Evolutionary conservation across 2,888 invertebrate genomes (phyloP).

Genomic region (Lasius fuliginosus): DNA sequence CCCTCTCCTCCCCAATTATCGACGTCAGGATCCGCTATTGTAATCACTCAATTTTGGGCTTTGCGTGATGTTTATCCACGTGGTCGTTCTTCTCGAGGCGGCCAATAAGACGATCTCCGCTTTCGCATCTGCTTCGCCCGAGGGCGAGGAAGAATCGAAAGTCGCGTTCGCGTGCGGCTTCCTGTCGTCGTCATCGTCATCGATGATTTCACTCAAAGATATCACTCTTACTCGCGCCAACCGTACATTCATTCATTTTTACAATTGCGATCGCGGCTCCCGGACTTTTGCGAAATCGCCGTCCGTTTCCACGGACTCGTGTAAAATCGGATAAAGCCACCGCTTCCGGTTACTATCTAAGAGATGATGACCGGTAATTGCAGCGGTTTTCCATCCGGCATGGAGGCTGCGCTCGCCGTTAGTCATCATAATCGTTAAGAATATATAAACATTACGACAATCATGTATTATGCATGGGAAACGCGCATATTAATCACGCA

Average conservation of each 20-base stretch:
- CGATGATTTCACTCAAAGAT: conserved; percentile 77
- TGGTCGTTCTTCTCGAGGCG: neutral
- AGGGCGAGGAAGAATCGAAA: conserved; percentile 70
- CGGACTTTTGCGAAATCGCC: conserved; percentile 29
- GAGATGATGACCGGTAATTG: conserved; percentile 46
- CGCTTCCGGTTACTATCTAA: conserved; percentile 29
- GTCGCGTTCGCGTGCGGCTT: conserved; percentile 61
- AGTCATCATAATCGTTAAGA: conserved; percentile 20
- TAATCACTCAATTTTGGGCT: neutral
- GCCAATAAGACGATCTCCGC: neutral
- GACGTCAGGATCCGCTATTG: too few relatives aligned
- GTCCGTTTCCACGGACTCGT: conserved; percentile 28
- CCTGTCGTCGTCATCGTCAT: conserved; percentile 73
- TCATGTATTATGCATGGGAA: conserved; percentile 30
- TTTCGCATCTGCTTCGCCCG: conserved; percentile 14
- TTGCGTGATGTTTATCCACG: neutral
- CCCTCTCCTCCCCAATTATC: too few relatives aligned
- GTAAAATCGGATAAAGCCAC: conserved; percentile 38
- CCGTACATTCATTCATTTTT: conserved; percentile 13
- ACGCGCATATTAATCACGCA: conserved; percentile 22
- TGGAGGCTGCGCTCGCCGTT: conserved; percentile 75
- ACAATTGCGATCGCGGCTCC: conserved; percentile 25
- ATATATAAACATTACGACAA: conserved; percentile 33
- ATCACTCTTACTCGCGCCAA: conserved; percentile 45
- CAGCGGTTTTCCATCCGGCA: conserved; percentile 59